These are phyloP conservation scores for Polypedilum vanderplanki DNA, from an alignment of 1,140 invertebrate genomes.

Conservation along the genomic window DNA sequence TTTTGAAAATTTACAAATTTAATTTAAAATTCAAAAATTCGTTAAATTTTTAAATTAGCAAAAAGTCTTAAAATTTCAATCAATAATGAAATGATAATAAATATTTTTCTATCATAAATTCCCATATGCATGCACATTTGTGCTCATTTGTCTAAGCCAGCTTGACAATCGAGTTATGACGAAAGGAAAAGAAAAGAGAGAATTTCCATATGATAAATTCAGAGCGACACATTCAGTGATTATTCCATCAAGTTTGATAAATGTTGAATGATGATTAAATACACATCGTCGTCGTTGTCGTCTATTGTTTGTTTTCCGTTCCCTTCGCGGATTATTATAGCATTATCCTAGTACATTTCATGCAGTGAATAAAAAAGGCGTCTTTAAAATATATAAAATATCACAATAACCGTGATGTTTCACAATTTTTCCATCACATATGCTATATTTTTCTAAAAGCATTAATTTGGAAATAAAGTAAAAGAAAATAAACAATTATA, in stretches of 20 bases:
- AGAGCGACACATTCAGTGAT: slow-evolving; percentile 27
- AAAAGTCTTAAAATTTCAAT: too few species aligned
- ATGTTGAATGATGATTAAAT: slow-evolving; percentile 25
- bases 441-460: neutral
- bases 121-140: too few species aligned
- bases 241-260: slow-evolving; percentile 3
- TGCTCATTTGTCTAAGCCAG: too few species aligned
- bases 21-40: too few species aligned
- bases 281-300: neutral
- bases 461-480: neutral
- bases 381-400: too few species aligned
- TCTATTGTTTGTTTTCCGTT: too few species aligned
- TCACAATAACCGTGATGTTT: neutral
- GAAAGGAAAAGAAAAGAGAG: too few species aligned
- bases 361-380: neutral
- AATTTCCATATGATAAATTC: slow-evolving; percentile 39
- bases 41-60: too few species aligned
- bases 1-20: too few species aligned
- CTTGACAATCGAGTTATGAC: too few species aligned
- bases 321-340: neutral
- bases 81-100: too few species aligned
- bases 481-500: neutral
- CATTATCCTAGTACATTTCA: neutral
- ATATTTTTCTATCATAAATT: too few species aligned
- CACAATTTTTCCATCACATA: neutral